A percentile compares a stretch with the other conserved stretches of the same genome.
phyloP scores from a whole-genome alignment of 2,113 vertebrate genomes.

The Aleadryas rufinucha region DNA sequence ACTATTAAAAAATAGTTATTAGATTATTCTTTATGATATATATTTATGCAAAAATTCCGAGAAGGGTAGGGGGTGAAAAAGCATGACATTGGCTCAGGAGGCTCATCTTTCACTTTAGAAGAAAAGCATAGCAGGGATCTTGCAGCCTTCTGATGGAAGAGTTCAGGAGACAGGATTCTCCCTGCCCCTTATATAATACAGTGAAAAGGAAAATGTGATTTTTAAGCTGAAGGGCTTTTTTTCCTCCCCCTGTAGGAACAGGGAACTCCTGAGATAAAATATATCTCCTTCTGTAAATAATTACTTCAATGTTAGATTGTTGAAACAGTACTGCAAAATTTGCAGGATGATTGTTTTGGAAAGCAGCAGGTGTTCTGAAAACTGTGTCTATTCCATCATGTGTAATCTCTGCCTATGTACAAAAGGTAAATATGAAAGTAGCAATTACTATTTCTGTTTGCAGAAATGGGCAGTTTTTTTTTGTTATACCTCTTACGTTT shows the following conservation, averaged over 20 bases:
- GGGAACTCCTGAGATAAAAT: not conserved
- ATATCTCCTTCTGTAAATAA: not conserved
- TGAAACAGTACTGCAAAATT: not conserved
- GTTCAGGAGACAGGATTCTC: not conserved
- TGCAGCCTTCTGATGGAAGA: not conserved
- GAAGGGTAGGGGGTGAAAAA: not conserved
- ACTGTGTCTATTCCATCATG: not conserved
- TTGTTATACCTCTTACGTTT: slow-evolving; percentile 11
- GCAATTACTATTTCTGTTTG: not conserved
- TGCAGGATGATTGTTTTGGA: not conserved
- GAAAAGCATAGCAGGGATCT: not conserved
- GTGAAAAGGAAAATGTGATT: not conserved
- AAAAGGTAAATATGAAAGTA: not conserved
- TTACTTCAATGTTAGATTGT: not conserved
- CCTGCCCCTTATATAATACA: not conserved
- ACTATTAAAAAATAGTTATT: not conserved
- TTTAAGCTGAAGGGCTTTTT: not conserved
- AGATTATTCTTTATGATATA: not conserved
- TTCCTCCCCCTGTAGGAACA: not conserved
- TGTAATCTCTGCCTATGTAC: not conserved
- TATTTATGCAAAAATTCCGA: not conserved
- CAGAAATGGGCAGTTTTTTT: not conserved
- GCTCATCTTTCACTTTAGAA: no score
- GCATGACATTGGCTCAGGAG: no score
- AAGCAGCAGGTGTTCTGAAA: not conserved